phyloP scores from a whole-genome alignment of 2,797 vertebrate species.

The Hapalemur alaotrensis region DNA sequence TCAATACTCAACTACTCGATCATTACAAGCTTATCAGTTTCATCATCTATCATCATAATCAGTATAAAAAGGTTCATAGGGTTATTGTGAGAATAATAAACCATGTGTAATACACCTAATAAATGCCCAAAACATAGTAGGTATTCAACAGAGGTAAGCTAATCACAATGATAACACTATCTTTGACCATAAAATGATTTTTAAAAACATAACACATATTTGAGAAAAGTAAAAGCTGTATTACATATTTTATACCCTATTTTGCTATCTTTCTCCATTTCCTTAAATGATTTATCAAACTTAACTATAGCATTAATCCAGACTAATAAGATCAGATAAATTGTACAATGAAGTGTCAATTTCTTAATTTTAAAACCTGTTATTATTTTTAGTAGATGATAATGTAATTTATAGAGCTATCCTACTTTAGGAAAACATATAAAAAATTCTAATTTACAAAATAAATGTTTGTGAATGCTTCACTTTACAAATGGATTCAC shows the following conservation, averaged over 20 bases:
- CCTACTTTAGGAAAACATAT: background rate
- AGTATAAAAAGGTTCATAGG: background rate
- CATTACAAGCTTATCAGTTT: background rate
- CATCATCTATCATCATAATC: background rate
- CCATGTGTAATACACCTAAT: background rate
- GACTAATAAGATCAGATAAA: background rate
- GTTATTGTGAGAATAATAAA: background rate
- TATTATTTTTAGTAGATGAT: background rate
- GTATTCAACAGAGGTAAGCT: background rate
- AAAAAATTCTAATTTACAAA: background rate
- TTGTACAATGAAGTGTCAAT: background rate
- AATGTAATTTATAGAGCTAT: background rate
- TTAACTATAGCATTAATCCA: background rate
- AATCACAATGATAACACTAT: background rate
- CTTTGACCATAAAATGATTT: background rate
- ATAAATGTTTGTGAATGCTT: background rate
- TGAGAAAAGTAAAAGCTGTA: background rate
- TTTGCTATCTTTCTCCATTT: background rate
- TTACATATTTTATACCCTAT: background rate
- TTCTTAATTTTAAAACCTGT: background rate
- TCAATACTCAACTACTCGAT: background rate
- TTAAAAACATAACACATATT: background rate
- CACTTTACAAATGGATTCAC: background rate
- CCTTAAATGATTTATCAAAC: background rate
- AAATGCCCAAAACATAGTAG: background rate